A percentile compares a stretch with the other conserved stretches of the same genome.
These are phyloP conservation scores for Acanthochromis polyacanthus DNA, from an alignment of 2,113 vertebrate genomes.

Conservation along the genomic window DNA sequence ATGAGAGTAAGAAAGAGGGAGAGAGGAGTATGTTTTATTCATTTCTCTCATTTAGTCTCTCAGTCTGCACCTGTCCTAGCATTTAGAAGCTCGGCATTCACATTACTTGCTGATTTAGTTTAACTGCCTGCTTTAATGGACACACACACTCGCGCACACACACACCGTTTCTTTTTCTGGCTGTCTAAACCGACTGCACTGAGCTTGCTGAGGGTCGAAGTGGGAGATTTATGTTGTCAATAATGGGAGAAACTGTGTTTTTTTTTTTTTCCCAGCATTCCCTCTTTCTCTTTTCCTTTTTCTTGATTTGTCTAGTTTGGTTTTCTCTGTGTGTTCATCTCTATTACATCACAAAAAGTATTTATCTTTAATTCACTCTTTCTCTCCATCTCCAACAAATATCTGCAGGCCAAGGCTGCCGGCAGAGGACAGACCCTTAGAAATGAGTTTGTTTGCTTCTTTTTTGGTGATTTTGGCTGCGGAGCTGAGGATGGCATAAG, in stretches of 20 bases:
- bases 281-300: not conserved
- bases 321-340: not conserved
- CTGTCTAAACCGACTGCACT: constrained; percentile 34
- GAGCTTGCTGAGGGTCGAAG: constrained; percentile 23
- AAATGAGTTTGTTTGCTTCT: not conserved
- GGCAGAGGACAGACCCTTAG: not conserved
- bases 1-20: constrained; percentile 35
- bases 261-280: not conserved
- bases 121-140: constrained; percentile 83
- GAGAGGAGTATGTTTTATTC: constrained; percentile 96
- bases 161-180: constrained; percentile 10
- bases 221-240: constrained; percentile 1
- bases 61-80: constrained; percentile 96
- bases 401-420: not conserved
- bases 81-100: constrained; percentile 97
- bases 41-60: constrained; percentile 99
- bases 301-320: constrained; percentile 1
- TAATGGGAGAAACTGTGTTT: not conserved
- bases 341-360: not conserved
- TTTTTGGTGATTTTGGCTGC: not conserved
- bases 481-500: not conserved
- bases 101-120: constrained; percentile 97
- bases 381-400: constrained; percentile 14
- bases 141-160: constrained; percentile 25
- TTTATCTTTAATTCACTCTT: constrained; percentile 29